Conservation (phyloP, 2,888 invertebrate species). For the Papilio protenor region DNA sequence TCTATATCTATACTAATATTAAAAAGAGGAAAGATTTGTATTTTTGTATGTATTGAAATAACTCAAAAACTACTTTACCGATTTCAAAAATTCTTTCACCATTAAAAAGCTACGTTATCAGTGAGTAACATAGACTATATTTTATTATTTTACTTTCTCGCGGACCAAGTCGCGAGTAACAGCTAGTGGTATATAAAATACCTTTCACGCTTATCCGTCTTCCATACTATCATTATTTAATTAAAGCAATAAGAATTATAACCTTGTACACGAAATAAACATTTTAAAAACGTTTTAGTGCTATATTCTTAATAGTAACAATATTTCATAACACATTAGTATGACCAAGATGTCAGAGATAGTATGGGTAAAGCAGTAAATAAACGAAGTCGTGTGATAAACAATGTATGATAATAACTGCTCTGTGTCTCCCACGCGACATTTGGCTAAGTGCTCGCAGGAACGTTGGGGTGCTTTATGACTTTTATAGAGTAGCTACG, state of each 20-base stretch:
- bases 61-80: too few species aligned
- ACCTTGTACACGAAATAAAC: slow-evolving; percentile 2
- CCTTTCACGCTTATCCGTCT: too few species aligned
- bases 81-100: too few species aligned
- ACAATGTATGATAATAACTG: slow-evolving; percentile 37
- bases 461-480: slow-evolving; percentile 39
- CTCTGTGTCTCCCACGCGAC: slow-evolving; percentile 18
- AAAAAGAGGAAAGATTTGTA: too few species aligned
- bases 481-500: slow-evolving; percentile 9
- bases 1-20: too few species aligned
- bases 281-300: slow-evolving; percentile 37
- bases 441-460: slow-evolving; percentile 38
- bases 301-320: neutral
- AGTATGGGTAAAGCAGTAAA: slow-evolving; percentile 1
- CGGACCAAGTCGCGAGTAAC: too few species aligned
- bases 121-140: too few species aligned
- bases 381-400: neutral
- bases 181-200: too few species aligned
- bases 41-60: too few species aligned
- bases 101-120: too few species aligned
- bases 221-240: neutral
- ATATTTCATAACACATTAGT: slow-evolving; percentile 7
- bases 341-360: neutral
- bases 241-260: neutral
- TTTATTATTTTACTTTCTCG: too few species aligned